Evolutionary conservation across 2,797 vertebrate genomes (phyloP).

Genomic region (Nannoperca obscura): DNA sequence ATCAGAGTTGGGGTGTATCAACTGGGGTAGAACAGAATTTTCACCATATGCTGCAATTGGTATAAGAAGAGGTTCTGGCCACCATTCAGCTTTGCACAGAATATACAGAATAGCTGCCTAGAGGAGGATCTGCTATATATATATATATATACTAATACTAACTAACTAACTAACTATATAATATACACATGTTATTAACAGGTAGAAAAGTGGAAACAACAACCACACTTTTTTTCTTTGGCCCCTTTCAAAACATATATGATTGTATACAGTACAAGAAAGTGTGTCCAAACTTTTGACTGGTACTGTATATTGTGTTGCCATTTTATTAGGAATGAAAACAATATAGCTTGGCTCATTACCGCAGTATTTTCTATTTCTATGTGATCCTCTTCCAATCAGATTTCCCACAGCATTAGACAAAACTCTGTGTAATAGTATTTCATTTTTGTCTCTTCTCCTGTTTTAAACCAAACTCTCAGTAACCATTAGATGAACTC

Average conservation of each 20-base stretch:
- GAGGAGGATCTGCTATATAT: background rate
- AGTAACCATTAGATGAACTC: background rate
- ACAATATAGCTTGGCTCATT: background rate
- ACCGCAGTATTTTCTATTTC: background rate
- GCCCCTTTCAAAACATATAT: background rate
- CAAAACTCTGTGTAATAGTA: constrained; percentile 20
- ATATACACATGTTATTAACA: background rate
- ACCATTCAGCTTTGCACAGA: constrained; percentile 2
- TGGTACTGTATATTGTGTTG: background rate
- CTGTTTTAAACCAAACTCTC: constrained; percentile 3
- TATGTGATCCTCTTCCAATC: constrained; percentile 10
- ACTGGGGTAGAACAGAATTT: constrained; percentile 30
- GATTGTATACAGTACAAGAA: too few species aligned
- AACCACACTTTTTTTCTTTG: background rate
- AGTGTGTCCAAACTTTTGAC: too few species aligned
- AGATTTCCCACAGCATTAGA: background rate
- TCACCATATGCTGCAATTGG: constrained; percentile 13
- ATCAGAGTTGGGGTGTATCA: constrained; percentile 52
- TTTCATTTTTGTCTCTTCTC: background rate
- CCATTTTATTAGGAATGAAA: background rate
- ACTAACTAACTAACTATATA: too few species aligned
- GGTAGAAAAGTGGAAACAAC: background rate
- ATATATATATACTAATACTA: too few species aligned
- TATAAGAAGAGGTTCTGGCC: constrained; percentile 21
- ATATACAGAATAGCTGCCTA: background rate